Evolutionary conservation across 2,797 vertebrate species (phyloP).

Genomic region (Pelochelys cantorii): DNA sequence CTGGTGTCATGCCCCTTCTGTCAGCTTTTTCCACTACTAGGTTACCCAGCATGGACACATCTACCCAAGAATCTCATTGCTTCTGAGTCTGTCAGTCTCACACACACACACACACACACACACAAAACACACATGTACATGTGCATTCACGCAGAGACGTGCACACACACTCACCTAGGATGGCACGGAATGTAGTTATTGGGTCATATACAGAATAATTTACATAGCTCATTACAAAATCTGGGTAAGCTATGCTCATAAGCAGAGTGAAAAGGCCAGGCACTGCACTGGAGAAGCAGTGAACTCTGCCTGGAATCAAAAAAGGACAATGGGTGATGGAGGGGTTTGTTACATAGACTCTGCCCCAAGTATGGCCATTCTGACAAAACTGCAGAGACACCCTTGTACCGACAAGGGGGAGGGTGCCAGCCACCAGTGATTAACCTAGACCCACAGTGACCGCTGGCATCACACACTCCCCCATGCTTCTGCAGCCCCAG

Average conservation of each 20-base stretch:
- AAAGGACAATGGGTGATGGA: background rate
- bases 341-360: background rate
- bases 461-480: too few species aligned
- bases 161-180: fast-evolving
- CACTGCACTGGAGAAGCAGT: background rate
- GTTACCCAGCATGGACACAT: background rate
- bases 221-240: background rate
- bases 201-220: background rate
- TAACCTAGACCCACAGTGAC: background rate
- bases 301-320: too few species aligned
- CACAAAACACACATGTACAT: fast-evolving
- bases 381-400: background rate
- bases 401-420: background rate
- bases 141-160: fast-evolving
- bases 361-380: background rate
- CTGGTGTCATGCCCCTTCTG: constrained; percentile 29
- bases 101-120: fast-evolving
- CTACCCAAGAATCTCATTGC: background rate
- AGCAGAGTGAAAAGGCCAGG: too few species aligned
- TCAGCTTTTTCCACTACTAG: background rate
- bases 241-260: background rate
- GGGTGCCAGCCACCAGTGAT: background rate
- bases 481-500: background rate
- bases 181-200: background rate
- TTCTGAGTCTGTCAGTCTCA: fast-evolving